Base-by-base conservation (phyloP, 2,888 invertebrate species). In the Phyllotreta cruciferae region DNA sequence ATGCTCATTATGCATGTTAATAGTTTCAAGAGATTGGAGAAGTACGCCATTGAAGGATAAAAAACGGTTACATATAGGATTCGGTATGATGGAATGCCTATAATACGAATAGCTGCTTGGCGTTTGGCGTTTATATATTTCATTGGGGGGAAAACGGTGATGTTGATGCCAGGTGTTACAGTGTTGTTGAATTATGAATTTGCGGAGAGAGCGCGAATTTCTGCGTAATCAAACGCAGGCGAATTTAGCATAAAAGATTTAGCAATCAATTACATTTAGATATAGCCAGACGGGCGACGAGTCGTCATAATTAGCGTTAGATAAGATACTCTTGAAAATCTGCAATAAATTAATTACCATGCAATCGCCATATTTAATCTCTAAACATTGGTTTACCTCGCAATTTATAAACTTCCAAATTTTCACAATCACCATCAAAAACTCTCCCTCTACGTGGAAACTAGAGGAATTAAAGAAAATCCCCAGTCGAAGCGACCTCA, bases 61-160 rank as follows among this genome's bases (percentile, higher is more conserved):
- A 24, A 24, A 24, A 24, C 24, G 74, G 77, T 74, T 74, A 77
- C 75, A 76, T 77, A 78, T 77, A 77, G 73, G 75, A 77, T 77
- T 77, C 74, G 66, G 72, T 75, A 74, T 78, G 77, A 78, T 77
- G 76, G 75, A 77, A 76, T 76, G 78, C 73, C 70, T 70, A 71
- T 73, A 73, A 72, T 75, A 75, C 74, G 74, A 74, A 77, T 76
- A 72, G 72, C 73, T 73, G 73, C 72, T 71, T 69, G 74, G 67
- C 69, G 73, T 71, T 75, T 73, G 60, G 41, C 52, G 53, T 60
- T 60, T 60, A 60, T 60, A 74, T 74, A 74, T 74, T 75, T 76
- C 74, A 72, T 68, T 71, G 71, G 73, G 72, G 71, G 69, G 71
- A 67, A 61, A 57, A 60, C 44, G 52, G 52, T 60, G 52, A 60